A percentile compares a stretch with the other conserved stretches of the same genome.
Evolutionary conservation across 53 echinoderm and acorn worm species (phyloP).

Genomic region (Hippasteria phrygiana): DNA sequence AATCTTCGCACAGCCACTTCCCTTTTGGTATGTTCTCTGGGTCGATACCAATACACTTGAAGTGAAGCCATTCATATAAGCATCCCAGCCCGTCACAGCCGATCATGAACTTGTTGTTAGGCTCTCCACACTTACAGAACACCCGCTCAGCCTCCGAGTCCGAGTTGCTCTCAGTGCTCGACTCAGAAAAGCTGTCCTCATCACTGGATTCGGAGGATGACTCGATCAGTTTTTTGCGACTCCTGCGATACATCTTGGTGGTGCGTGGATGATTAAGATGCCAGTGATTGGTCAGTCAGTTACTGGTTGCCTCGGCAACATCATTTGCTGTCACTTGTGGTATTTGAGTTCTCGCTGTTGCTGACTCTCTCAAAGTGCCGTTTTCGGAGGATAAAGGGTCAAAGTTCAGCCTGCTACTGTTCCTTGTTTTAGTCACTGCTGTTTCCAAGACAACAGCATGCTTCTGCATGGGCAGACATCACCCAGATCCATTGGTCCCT

Average conservation of each 20-base stretch:
- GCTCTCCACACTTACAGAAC: conserved; percentile 43
- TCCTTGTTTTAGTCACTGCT: too few relatives aligned
- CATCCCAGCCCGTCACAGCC: conserved; percentile 34
- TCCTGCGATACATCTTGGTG: conserved; percentile 18
- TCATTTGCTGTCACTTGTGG: neutral
- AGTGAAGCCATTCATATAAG: conserved; percentile 44
- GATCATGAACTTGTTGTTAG: conserved; percentile 29
- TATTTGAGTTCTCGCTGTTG: neutral
- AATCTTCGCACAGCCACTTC: conserved; percentile 47
- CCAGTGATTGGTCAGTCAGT: neutral
- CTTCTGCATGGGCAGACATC: too few relatives aligned
- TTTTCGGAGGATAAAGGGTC: too few relatives aligned
- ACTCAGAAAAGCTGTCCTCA: conserved; percentile 2
- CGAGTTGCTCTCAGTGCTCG: neutral
- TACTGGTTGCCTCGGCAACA: neutral
- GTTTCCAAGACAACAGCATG: too few relatives aligned
- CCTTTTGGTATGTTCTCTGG: conserved; percentile 47
- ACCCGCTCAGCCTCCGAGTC: neutral
- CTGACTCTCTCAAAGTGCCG: too few relatives aligned
- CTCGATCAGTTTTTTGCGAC: neutral
- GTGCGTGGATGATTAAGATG: neutral
- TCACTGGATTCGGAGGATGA: conserved; percentile 4
- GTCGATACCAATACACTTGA: conserved; percentile 38
- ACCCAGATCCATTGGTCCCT: too few relatives aligned
- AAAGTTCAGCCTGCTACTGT: too few relatives aligned